A percentile compares a stretch with the other conserved stretches of the same genome.
phyloP scores from a whole-genome alignment of 2,888 invertebrate genomes.

The Rambutsinella grinnellia region DNA sequence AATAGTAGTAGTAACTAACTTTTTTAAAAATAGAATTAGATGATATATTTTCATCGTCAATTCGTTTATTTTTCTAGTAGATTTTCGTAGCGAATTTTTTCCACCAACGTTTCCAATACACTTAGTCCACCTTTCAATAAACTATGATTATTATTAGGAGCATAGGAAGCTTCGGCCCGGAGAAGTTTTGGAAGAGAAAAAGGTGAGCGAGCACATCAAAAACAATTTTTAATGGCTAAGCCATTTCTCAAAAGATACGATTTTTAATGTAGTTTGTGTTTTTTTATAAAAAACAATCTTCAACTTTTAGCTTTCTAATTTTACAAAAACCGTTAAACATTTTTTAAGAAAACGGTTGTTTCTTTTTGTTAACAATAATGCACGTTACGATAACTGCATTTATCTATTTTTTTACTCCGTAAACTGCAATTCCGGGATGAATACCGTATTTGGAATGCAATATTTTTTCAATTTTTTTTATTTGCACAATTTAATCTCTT shows the following conservation, averaged over 20 bases:
- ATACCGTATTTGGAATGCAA: no score
- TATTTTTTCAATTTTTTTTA: no score
- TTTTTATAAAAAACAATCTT: background rate
- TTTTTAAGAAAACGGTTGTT: conserved; percentile 9
- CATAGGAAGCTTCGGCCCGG: conserved; percentile 94
- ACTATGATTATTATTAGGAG: conserved; percentile 74
- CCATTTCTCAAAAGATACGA: no score
- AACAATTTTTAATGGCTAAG: conserved; percentile 22
- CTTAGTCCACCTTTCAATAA: conserved; percentile 47
- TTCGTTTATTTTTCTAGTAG: conserved; percentile 29
- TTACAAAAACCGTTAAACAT: background rate
- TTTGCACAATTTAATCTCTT: no score
- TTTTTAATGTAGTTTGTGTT: background rate
- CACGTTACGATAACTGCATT: background rate
- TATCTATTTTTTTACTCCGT: background rate
- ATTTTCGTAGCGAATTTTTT: conserved; percentile 25
- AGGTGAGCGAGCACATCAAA: conserved; percentile 76
- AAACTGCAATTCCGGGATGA: no score
- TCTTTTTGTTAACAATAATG: conserved; percentile 9
- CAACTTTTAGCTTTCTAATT: background rate
- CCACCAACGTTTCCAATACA: background rate
- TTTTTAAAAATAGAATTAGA: no score
- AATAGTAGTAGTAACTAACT: no score
- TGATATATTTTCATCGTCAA: no score
- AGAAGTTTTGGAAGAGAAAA: conserved; percentile 93